Conservation (phyloP, 2,113 vertebrate genomes). For the Serilophus lunatus region DNA sequence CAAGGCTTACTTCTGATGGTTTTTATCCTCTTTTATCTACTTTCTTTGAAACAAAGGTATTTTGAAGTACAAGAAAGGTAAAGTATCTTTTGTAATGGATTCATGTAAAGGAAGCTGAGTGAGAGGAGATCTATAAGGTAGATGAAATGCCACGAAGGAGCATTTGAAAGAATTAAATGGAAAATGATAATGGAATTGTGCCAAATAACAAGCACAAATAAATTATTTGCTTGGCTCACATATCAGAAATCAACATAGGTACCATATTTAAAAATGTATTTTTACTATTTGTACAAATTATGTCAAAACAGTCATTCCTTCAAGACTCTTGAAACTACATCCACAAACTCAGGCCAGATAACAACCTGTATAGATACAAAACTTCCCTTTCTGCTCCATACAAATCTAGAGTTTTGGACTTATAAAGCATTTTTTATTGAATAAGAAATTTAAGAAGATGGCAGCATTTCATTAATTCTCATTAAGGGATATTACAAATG, state of each 20-base stretch:
- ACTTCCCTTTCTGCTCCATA: neutral
- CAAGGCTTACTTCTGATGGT: constrained; percentile 32
- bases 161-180: constrained; percentile 1
- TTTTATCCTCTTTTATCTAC: constrained; percentile 44
- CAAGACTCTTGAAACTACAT: neutral
- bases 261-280: neutral
- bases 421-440: neutral
- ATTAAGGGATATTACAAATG: neutral
- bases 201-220: neutral
- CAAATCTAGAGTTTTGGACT: neutral
- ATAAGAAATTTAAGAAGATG: neutral
- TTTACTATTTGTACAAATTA: neutral
- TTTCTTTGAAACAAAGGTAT: constrained; percentile 50
- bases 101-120: neutral
- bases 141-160: neutral
- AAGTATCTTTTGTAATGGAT: constrained; percentile 13
- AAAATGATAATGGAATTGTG: neutral
- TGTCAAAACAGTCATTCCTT: neutral
- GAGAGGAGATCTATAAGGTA: neutral
- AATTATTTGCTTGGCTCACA: neutral
- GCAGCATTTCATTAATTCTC: neutral
- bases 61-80: constrained; percentile 58
- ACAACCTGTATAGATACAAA: neutral
- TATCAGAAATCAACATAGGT: neutral
- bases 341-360: neutral